Conservation (phyloP, 2,113 vertebrate species). For the Galbula dea region DNA sequence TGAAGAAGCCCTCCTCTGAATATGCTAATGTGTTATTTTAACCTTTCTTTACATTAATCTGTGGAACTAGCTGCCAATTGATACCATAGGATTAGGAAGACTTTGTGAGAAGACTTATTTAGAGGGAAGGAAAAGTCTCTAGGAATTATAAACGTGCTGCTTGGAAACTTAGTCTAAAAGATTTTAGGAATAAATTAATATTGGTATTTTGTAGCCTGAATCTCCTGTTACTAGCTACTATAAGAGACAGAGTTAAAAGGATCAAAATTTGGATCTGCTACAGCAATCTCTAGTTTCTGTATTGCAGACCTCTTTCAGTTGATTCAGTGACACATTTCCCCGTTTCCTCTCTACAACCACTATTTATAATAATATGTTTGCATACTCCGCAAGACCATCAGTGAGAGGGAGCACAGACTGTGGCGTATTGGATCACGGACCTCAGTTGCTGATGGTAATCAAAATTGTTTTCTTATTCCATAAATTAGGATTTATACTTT, state of each 20-base stretch:
- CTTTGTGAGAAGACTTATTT: accelerated
- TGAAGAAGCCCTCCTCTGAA: neutral
- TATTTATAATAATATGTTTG: neutral
- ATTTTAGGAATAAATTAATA: neutral
- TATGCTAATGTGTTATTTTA: neutral
- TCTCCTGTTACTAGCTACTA: neutral
- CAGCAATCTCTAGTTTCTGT: neutral
- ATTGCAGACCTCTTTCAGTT: neutral
- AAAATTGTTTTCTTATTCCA: too few relatives aligned
- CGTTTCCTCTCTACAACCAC: neutral
- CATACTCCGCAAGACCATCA: neutral
- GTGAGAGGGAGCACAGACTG: neutral
- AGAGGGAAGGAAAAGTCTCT: neutral
- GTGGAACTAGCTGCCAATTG: neutral
- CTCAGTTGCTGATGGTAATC: too few relatives aligned
- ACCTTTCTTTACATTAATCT: neutral
- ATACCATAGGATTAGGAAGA: neutral
- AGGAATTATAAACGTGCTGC: accelerated
- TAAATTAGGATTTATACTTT: too few relatives aligned
- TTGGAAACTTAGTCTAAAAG: neutral
- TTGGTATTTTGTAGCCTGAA: neutral
- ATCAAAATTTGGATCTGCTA: neutral
- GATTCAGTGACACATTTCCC: neutral
- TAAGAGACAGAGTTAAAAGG: neutral
- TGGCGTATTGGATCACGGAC: too few relatives aligned